Percentiles rank a stretch among this genome's conserved stretches.
phyloP scores from a whole-genome alignment of 2,888 invertebrate species.

The Hirtodrosophila histrioides region DNA sequence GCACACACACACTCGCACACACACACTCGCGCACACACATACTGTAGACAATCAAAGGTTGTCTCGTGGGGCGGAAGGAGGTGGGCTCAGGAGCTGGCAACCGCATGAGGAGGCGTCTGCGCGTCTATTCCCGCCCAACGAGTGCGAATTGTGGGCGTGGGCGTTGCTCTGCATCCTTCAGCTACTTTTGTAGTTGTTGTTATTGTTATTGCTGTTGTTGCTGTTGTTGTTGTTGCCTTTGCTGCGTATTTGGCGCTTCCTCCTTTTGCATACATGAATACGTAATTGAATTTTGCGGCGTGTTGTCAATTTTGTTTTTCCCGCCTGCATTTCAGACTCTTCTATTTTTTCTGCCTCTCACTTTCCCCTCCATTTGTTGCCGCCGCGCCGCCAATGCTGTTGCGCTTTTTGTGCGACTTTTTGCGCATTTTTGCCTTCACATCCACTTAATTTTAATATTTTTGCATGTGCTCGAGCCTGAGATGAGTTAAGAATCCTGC shows the following conservation, averaged over 20 bases:
- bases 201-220: constrained; percentile 7
- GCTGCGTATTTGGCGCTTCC: constrained; percentile 73
- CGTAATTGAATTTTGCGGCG: constrained; percentile 78
- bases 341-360: not conserved
- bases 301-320: constrained; percentile 75
- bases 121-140: constrained; percentile 52
- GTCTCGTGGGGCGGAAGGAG: constrained; percentile 37
- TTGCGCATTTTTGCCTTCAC: constrained; percentile 36
- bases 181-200: constrained; percentile 26
- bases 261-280: constrained; percentile 77
- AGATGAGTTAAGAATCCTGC: constrained; percentile 19
- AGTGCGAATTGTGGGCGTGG: constrained; percentile 46
- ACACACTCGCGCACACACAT: constrained; percentile 22
- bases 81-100: constrained; percentile 41
- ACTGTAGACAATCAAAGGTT: constrained; percentile 61
- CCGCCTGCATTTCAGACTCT: constrained; percentile 55
- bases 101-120: constrained; percentile 54
- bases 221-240: constrained; percentile 31
- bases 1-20: constrained; percentile 19
- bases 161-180: constrained; percentile 32
- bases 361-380: constrained; percentile 21
- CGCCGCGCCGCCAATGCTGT: constrained; percentile 39
- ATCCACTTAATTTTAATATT: constrained; percentile 58
- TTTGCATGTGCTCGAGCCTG: constrained; percentile 37
- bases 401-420: constrained; percentile 51